Conservation (phyloP, 1,140 invertebrate species). For the Papilio aristodemus region DNA sequence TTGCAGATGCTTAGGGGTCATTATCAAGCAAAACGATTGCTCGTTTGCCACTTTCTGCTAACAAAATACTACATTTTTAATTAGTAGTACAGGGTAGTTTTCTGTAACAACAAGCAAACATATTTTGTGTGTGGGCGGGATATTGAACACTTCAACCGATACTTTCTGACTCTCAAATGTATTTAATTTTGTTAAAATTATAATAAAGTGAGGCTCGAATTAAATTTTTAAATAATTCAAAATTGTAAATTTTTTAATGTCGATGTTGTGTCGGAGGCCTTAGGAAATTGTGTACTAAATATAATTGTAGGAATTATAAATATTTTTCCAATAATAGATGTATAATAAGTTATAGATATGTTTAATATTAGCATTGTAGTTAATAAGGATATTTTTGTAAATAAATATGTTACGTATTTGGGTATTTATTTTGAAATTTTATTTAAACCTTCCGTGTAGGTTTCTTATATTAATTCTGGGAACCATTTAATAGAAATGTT, state of each 20-base stretch:
- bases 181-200: background rate
- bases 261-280: background rate
- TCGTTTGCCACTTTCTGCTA: no score
- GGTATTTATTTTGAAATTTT: constrained; percentile 36
- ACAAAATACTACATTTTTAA: no score
- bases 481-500: no score
- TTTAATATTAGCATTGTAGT: constrained; percentile 43
- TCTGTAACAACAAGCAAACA: no score
- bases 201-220: background rate
- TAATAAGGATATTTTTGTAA: constrained; percentile 59
- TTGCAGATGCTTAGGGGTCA: no score
- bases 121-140: no score
- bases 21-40: no score
- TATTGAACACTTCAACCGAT: no score
- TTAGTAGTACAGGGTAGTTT: no score
- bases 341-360: constrained; percentile 31
- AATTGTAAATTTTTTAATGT: background rate
- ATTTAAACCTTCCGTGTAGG: background rate
- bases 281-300: constrained; percentile 9
- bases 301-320: constrained; percentile 18
- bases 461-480: no score
- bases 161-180: no score
- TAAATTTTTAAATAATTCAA: background rate
- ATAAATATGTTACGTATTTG: constrained; percentile 59
- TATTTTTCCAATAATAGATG: constrained; percentile 44